These are phyloP conservation scores for Notechis scutatus DNA, from an alignment of 2,113 vertebrate genomes.

Conservation along the genomic window DNA sequence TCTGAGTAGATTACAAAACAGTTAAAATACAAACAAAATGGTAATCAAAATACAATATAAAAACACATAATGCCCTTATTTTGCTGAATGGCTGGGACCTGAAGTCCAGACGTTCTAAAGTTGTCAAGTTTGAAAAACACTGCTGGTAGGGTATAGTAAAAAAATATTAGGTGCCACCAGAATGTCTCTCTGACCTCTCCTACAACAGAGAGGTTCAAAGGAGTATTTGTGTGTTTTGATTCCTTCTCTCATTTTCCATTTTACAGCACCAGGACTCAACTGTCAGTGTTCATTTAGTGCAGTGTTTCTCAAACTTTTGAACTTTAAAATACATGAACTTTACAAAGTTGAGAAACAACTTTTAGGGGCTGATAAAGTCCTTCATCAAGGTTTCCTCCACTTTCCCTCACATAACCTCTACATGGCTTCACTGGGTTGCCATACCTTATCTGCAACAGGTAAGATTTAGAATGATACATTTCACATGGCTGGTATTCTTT, in stretches of 20 bases:
- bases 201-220: not conserved
- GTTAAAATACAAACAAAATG: not conserved
- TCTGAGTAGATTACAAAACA: not conserved
- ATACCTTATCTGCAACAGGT: not conserved
- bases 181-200: not conserved
- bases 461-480: not conserved
- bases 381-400: not conserved
- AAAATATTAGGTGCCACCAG: not conserved
- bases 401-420: not conserved
- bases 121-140: not conserved
- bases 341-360: not conserved
- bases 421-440: not conserved
- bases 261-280: not conserved
- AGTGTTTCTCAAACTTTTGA: not conserved
- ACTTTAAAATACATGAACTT: not conserved
- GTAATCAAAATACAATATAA: not conserved
- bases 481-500: not conserved
- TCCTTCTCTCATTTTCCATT: not conserved
- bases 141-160: not conserved
- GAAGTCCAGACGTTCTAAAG: not conserved
- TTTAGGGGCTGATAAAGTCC: not conserved
- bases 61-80: not conserved
- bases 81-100: not conserved
- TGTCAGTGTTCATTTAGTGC: not conserved
- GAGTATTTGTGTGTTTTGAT: not conserved